Evolutionary conservation across 1,140 invertebrate species (phyloP).

Genomic region (Heliconius nattereri): DNA sequence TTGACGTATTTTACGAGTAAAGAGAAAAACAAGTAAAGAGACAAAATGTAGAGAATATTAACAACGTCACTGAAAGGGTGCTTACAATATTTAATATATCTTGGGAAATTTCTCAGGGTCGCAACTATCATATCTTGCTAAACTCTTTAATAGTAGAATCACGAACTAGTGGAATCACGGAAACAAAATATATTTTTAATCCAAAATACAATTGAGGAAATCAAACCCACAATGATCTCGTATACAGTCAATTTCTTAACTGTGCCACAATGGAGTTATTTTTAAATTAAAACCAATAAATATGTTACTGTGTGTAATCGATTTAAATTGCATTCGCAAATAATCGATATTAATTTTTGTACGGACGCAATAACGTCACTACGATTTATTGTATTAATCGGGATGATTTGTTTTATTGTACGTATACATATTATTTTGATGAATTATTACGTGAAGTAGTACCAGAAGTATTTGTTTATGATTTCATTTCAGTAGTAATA

Average conservation of each 20-base stretch:
- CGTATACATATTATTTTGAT: slow-evolving; percentile 22
- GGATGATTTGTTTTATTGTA: slow-evolving; percentile 36
- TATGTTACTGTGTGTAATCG: slow-evolving; percentile 40
- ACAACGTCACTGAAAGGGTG: no score
- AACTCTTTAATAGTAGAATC: neutral
- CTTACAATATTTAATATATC: no score
- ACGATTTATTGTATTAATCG: slow-evolving; percentile 33
- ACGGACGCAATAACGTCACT: slow-evolving; percentile 30
- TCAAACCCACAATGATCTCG: neutral
- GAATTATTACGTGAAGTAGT: neutral
- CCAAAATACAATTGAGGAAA: neutral
- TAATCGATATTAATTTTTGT: slow-evolving; percentile 44
- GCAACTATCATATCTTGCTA: no score
- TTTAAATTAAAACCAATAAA: slow-evolving; percentile 53
- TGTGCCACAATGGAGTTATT: neutral
- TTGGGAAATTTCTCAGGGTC: no score
- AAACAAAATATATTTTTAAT: no score
- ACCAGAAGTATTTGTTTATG: neutral
- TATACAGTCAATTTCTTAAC: no score
- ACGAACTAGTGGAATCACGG: no score
- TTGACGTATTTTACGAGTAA: neutral
- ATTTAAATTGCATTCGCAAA: slow-evolving; percentile 46
- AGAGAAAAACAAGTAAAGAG: no score
- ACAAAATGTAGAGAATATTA: no score
- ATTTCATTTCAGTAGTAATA: no score